phyloP scores from a whole-genome alignment of 2,888 invertebrate genomes.

The Phlogophora meticulosa region DNA sequence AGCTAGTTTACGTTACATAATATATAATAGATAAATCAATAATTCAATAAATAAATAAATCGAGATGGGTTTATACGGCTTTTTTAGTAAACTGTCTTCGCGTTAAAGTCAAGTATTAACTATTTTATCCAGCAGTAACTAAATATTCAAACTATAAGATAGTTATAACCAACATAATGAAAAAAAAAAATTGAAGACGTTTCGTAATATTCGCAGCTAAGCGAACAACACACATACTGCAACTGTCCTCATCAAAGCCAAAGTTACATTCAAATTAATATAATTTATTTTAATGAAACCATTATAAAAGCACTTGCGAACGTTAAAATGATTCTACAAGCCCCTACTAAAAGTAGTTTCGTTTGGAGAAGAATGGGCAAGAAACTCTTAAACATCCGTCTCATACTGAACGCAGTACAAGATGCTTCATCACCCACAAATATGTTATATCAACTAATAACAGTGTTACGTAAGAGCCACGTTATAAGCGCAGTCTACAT shows the following conservation, averaged over 20 bases:
- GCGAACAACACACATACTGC: too few species aligned
- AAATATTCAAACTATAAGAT: not conserved
- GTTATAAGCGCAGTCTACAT: constrained; percentile 62
- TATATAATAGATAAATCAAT: constrained; percentile 1
- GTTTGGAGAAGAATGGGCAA: too few species aligned
- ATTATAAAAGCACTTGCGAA: too few species aligned
- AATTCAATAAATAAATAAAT: constrained; percentile 16
- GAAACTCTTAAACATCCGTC: not conserved
- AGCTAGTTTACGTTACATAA: constrained; percentile 5
- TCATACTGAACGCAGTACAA: constrained; percentile 15
- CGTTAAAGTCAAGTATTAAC: not conserved
- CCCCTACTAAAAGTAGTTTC: too few species aligned
- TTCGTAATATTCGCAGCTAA: too few species aligned
- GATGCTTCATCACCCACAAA: constrained; percentile 20
- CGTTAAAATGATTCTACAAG: too few species aligned
- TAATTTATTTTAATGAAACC: too few species aligned
- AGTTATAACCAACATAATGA: too few species aligned
- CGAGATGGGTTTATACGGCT: not conserved
- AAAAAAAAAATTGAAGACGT: too few species aligned
- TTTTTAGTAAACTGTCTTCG: constrained; percentile 1
- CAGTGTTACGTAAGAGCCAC: constrained; percentile 42
- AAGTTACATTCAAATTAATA: too few species aligned
- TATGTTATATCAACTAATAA: constrained; percentile 48
- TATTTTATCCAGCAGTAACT: not conserved
- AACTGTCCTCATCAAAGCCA: too few species aligned